Evolutionary conservation across 2,888 invertebrate genomes (phyloP).

Genomic region (Neuroscelio doddi): DNA sequence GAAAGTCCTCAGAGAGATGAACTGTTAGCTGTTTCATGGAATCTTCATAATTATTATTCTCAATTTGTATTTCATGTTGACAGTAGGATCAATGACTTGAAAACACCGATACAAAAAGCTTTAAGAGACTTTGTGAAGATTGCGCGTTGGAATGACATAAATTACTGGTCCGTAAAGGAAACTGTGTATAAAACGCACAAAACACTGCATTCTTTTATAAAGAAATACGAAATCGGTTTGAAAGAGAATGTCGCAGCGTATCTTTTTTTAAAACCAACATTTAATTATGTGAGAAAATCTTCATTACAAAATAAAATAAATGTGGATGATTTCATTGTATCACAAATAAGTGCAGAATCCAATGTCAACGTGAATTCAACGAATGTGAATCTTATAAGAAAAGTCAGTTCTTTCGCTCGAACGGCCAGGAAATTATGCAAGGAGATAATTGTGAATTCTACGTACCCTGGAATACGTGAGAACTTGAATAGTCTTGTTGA

Average conservation of each 20-base stretch:
- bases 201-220: conserved; percentile 88
- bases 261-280: conserved; percentile 67
- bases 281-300: neutral
- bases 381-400: conserved; percentile 12
- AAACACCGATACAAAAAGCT: conserved; percentile 91
- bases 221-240: conserved; percentile 83
- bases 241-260: conserved; percentile 57
- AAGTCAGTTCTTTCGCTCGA: conserved; percentile 6
- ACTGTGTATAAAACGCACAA: conserved; percentile 91
- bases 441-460: conserved; percentile 75
- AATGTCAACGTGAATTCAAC: conserved; percentile 4
- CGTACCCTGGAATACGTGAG: conserved; percentile 78
- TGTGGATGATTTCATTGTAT: conserved; percentile 66
- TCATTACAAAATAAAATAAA: conserved; percentile 58
- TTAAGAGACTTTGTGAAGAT: conserved; percentile 95
- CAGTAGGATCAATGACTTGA: conserved; percentile 78
- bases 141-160: conserved; percentile 94
- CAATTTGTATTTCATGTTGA: conserved; percentile 83
- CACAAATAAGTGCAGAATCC: conserved; percentile 4
- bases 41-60: conserved; percentile 86
- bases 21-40: conserved; percentile 83
- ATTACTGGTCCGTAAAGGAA: conserved; percentile 93
- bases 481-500: conserved; percentile 80
- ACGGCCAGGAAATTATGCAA: conserved; percentile 79
- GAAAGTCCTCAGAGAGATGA: conserved; percentile 68